phyloP scores from a whole-genome alignment of 2,888 invertebrate genomes.

The Abscondita cerata region DNA sequence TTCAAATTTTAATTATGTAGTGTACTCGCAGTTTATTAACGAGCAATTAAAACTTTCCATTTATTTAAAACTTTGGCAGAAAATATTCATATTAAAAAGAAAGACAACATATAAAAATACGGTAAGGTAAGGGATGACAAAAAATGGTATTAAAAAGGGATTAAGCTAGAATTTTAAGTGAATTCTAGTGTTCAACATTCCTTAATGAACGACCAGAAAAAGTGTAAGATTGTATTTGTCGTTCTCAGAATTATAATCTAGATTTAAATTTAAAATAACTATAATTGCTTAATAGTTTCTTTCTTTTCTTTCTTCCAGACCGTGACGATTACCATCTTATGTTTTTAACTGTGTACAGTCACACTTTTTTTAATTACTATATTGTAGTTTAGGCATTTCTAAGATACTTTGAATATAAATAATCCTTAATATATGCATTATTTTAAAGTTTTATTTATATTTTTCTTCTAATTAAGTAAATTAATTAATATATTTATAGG shows the following conservation, averaged over 20 bases:
- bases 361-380: too few species aligned
- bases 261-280: slow-evolving; percentile 47
- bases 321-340: too few species aligned
- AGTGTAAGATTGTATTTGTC: slow-evolving; percentile 45
- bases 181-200: slow-evolving; percentile 52
- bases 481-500: too few species aligned
- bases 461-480: too few species aligned
- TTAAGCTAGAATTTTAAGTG: slow-evolving; percentile 54
- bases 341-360: too few species aligned
- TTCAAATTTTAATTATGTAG: slow-evolving; percentile 11
- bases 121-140: slow-evolving; percentile 45
- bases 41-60: slow-evolving; percentile 29
- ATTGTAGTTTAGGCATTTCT: too few species aligned
- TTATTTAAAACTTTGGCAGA: slow-evolving; percentile 18
- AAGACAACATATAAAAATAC: slow-evolving; percentile 21
- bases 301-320: background rate
- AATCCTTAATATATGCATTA: too few species aligned
- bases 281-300: slow-evolving; percentile 30
- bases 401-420: too few species aligned
- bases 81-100: slow-evolving; percentile 27
- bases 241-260: slow-evolving; percentile 45
- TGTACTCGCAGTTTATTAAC: slow-evolving; percentile 23
- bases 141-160: slow-evolving; percentile 52
- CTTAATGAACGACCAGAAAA: slow-evolving; percentile 44
- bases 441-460: too few species aligned